A percentile compares a stretch with the other conserved stretches of the same genome.
phyloP scores from a whole-genome alignment of 2,888 invertebrate genomes.

The Lomographa bimaculata region DNA sequence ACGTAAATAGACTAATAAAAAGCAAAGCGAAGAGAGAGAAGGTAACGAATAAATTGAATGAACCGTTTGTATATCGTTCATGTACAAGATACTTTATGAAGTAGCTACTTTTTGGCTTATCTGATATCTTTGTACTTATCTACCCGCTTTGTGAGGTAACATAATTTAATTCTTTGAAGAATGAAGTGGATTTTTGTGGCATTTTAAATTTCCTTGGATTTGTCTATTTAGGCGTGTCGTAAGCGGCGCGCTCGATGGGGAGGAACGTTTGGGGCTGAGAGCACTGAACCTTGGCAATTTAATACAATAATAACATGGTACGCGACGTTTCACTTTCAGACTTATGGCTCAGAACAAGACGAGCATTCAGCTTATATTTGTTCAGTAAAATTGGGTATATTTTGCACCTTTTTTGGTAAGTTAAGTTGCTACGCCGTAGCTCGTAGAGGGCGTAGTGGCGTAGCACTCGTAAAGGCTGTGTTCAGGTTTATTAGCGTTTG shows the following conservation, averaged over 20 bases:
- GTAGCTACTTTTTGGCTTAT: slow-evolving; percentile 45
- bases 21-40: slow-evolving; percentile 28
- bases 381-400: no score
- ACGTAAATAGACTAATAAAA: slow-evolving; percentile 25
- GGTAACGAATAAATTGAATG: slow-evolving; percentile 34
- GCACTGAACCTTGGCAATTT: slow-evolving; percentile 25
- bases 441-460: slow-evolving; percentile 38
- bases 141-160: slow-evolving; percentile 44
- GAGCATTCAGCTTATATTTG: slow-evolving; percentile 1
- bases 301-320: slow-evolving; percentile 27
- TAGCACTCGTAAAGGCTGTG: slow-evolving; percentile 19
- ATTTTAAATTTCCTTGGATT: slow-evolving; percentile 52
- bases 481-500: slow-evolving; percentile 28
- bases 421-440: slow-evolving; percentile 29
- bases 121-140: slow-evolving; percentile 42
- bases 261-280: slow-evolving; percentile 21
- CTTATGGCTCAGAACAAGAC: slow-evolving; percentile 18
- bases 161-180: slow-evolving; percentile 50
- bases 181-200: slow-evolving; percentile 49
- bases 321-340: slow-evolving; percentile 21
- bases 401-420: background rate
- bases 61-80: slow-evolving; percentile 35
- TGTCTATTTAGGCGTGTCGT: slow-evolving; percentile 52
- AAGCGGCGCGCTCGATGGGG: slow-evolving; percentile 36
- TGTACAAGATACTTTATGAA: slow-evolving; percentile 38